A percentile compares a stretch with the other conserved stretches of the same genome.
Conservation (phyloP, 2,888 invertebrate species). For the Odontocolon sp. region DNA sequence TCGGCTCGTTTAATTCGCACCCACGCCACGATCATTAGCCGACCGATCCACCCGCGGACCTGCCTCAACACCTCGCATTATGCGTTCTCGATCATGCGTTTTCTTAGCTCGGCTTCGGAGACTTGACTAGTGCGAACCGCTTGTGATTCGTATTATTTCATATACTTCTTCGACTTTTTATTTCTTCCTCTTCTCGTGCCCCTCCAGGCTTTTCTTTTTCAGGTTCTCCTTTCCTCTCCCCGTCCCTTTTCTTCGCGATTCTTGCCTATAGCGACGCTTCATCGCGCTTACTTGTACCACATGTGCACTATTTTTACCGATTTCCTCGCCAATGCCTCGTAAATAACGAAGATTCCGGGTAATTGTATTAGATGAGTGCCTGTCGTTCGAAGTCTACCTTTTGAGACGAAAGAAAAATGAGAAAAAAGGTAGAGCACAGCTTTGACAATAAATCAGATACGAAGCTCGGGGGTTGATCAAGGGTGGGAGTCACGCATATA, state of each 20-base stretch:
- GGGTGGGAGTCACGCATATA: constrained; percentile 14
- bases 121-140: constrained; percentile 19
- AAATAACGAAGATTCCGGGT: constrained; percentile 75
- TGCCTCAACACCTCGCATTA: constrained; percentile 78
- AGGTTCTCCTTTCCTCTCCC: constrained; percentile 28
- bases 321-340: constrained; percentile 68
- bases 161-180: constrained; percentile 6
- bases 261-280: constrained; percentile 8
- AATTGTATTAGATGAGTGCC: constrained; percentile 79
- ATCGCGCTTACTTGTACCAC: constrained; percentile 51
- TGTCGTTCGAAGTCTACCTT: constrained; percentile 60
- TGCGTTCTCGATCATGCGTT: constrained; percentile 75
- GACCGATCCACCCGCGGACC: constrained; percentile 64
- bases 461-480: constrained; percentile 59
- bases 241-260: not conserved
- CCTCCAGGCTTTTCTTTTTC: constrained; percentile 34
- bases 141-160: constrained; percentile 17
- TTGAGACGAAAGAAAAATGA: constrained; percentile 27
- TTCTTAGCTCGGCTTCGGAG: constrained; percentile 18
- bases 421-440: constrained; percentile 2
- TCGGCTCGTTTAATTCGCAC: constrained; percentile 73
- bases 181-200: not conserved
- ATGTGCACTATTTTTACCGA: constrained; percentile 57
- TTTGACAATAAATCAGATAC: constrained; percentile 63
- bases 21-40: constrained; percentile 76